phyloP scores from a whole-genome alignment of 2,797 vertebrate genomes.

The Rhinella marina region DNA sequence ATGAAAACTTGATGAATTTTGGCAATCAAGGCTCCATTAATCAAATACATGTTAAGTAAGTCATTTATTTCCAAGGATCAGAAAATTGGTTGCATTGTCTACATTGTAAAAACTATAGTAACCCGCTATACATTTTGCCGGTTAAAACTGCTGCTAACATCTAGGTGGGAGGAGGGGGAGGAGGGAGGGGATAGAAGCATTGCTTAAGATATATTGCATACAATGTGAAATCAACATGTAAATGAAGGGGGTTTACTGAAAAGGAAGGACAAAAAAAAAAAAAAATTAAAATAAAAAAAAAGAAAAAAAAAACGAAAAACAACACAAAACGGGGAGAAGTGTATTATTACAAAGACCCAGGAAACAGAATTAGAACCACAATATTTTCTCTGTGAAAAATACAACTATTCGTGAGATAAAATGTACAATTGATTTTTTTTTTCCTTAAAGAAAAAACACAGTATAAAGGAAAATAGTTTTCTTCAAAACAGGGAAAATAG shows the following conservation, averaged over 20 bases:
- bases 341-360: slow-evolving; percentile 87
- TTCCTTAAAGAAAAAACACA: slow-evolving; percentile 76
- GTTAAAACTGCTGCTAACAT: slow-evolving; percentile 82
- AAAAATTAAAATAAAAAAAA: not conserved
- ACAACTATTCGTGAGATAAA: slow-evolving; percentile 95
- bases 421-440: slow-evolving; percentile 79
- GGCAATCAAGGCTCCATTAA: slow-evolving; percentile 66
- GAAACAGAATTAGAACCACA: slow-evolving; percentile 82
- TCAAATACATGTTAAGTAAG: slow-evolving; percentile 77
- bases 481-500: slow-evolving; percentile 85
- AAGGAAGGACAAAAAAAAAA: slow-evolving; percentile 61
- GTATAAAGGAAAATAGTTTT: slow-evolving; percentile 87
- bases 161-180: slow-evolving; percentile 60
- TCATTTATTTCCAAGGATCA: slow-evolving; percentile 85
- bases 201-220: slow-evolving; percentile 81
- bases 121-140: slow-evolving; percentile 80
- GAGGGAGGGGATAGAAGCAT: slow-evolving; percentile 65
- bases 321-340: slow-evolving; percentile 72
- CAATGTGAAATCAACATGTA: slow-evolving; percentile 84
- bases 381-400: slow-evolving; percentile 97
- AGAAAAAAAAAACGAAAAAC: not conserved
- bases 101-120: slow-evolving; percentile 83
- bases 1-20: not conserved
- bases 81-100: slow-evolving; percentile 84
- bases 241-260: slow-evolving; percentile 83